These are phyloP conservation scores for Myrmecophaga tridactyla DNA, from an alignment of 2,113 vertebrate species.

Conservation along the genomic window DNA sequence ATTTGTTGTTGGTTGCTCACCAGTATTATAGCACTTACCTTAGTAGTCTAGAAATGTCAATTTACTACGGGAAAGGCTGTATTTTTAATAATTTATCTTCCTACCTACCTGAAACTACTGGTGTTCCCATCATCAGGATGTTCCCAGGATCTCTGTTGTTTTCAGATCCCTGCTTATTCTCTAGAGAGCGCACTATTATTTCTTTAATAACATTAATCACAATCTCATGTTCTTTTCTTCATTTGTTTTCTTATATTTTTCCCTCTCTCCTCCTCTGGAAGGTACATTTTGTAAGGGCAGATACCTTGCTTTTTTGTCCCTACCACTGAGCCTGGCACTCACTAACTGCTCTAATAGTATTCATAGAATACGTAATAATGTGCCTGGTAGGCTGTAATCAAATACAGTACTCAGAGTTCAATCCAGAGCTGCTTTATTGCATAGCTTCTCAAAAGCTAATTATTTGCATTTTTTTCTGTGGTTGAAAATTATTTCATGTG, in stretches of 20 bases:
- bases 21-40: neutral
- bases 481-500: neutral
- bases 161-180: neutral
- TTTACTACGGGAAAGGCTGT: neutral
- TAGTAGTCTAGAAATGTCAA: neutral
- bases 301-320: neutral
- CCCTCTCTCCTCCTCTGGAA: neutral
- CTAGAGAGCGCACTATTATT: neutral
- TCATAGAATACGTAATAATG: neutral
- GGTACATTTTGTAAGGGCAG: neutral
- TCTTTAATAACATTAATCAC: neutral
- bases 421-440: neutral
- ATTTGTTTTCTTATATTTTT: neutral
- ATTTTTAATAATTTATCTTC: neutral
- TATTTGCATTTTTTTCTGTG: neutral
- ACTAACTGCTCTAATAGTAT: neutral
- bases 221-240: neutral
- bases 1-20: neutral
- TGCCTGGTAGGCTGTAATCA: neutral
- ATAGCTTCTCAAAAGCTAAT: neutral
- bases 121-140: neutral
- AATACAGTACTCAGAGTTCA: neutral
- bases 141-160: no score
- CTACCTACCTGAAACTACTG: neutral
- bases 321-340: neutral